Conservation (phyloP, 2,797 vertebrate species). For the Macropodus opercularis region DNA sequence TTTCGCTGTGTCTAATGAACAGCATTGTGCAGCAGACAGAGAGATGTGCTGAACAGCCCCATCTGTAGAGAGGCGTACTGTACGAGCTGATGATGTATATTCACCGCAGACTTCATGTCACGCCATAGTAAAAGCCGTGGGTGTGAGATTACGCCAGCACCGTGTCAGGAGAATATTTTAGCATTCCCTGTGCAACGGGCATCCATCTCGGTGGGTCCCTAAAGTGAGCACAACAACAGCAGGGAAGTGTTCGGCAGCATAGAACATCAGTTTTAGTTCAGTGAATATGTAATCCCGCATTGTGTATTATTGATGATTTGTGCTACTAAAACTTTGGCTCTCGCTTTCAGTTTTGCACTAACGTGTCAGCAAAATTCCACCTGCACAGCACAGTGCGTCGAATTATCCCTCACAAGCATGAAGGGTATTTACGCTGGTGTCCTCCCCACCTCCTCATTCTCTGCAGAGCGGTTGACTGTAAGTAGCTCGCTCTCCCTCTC, state of each 20-base stretch:
- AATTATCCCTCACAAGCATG: conserved; percentile 10
- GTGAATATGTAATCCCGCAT: conserved; percentile 15
- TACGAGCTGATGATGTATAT: background rate
- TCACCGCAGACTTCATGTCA: conserved; percentile 5
- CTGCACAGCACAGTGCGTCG: conserved; percentile 38
- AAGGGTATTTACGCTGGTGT: conserved; percentile 38
- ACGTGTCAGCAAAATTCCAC: conserved; percentile 37
- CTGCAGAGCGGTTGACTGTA: conserved; percentile 51
- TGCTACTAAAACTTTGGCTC: conserved; percentile 23
- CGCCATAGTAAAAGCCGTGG: conserved; percentile 7
- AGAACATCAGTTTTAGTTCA: conserved; percentile 29
- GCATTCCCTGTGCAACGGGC: conserved; percentile 23
- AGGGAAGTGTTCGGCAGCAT: conserved; percentile 12
- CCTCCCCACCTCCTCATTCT: conserved; percentile 8
- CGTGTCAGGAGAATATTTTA: conserved; percentile 23
- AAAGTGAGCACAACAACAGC: conserved; percentile 18
- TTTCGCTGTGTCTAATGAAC: conserved; percentile 44
- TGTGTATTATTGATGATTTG: conserved; percentile 49
- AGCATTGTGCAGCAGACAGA: conserved; percentile 47
- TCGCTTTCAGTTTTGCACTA: conserved; percentile 29
- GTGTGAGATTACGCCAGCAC: conserved; percentile 21
- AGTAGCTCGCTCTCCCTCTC: conserved; percentile 44
- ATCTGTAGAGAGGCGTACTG: background rate
- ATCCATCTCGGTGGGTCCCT: conserved; percentile 20
- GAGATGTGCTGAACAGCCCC: conserved; percentile 45